Conservation (phyloP, 2,113 vertebrate species). For the Zosterops japonicus region DNA sequence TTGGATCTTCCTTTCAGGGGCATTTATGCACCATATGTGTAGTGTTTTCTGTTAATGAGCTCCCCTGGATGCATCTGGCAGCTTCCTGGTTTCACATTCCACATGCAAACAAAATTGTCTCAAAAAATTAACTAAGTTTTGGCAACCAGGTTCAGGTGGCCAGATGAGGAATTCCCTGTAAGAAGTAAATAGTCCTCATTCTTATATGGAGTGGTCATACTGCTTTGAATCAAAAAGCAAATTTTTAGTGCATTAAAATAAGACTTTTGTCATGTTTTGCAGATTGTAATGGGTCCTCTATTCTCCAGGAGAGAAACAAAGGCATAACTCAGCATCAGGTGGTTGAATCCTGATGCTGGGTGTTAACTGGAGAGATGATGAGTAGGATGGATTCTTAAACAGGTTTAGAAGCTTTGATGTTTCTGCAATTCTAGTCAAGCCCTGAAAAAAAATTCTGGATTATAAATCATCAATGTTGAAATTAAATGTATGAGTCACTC, state of each 20-base stretch:
- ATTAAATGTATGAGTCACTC: background rate
- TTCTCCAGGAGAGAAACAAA: background rate
- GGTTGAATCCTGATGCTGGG: background rate
- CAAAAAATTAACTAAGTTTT: background rate
- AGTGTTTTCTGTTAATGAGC: background rate
- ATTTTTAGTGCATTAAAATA: background rate
- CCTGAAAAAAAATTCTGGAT: background rate
- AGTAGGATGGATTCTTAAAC: background rate
- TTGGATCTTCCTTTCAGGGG: background rate
- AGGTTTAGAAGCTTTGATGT: background rate
- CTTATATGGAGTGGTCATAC: fast-evolving
- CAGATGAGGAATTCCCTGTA: background rate
- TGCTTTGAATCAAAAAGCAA: background rate
- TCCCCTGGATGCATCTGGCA: background rate
- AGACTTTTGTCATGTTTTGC: background rate
- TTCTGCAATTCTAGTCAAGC: background rate
- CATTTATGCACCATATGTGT: background rate
- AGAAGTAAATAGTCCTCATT: background rate
- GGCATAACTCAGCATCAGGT: background rate
- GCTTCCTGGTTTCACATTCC: background rate
- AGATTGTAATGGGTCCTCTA: background rate
- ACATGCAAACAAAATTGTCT: background rate
- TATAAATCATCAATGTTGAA: background rate
- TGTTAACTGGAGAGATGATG: background rate
- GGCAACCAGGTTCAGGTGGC: background rate